Conservation (phyloP, 1,140 invertebrate genomes). For the Diplogasteroides magnus region DNA sequence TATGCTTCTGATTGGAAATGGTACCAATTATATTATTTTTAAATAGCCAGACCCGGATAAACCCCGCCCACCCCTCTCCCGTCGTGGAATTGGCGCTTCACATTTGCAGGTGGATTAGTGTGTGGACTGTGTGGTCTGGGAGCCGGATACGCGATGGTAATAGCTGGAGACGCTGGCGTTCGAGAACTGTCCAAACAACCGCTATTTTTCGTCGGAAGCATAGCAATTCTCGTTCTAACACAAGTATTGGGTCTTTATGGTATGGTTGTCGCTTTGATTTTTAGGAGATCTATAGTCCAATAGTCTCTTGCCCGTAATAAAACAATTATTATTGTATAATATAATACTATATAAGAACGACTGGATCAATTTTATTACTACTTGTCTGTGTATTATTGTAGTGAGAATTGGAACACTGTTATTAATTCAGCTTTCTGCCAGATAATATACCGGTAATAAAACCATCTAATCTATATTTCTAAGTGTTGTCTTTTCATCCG, state of each 20-base stretch:
- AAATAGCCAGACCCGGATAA: no score
- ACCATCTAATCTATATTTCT: neutral
- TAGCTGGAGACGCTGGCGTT: conserved; percentile 52
- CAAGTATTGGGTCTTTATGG: conserved; percentile 88
- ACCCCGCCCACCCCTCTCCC: no score
- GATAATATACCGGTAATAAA: no score
- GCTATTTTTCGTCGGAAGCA: conserved; percentile 54
- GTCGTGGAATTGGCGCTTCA: no score
- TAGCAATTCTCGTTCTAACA: conserved; percentile 54
- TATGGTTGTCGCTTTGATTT: conserved; percentile 95
- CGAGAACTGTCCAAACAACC: conserved; percentile 52
- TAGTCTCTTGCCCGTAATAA: neutral
- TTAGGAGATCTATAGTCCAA: conserved; percentile 60
- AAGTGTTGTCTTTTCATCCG: neutral
- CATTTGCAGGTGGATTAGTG: conserved; percentile 49
- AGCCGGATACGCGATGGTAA: conserved; percentile 53
- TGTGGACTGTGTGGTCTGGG: conserved; percentile 54
- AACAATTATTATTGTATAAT: neutral
- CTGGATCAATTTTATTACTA: no score
- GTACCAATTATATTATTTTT: no score
- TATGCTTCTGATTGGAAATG: no score
- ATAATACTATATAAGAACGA: neutral
- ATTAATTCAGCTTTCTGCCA: no score
- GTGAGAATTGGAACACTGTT: no score
- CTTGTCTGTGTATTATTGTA: no score